A percentile compares a stretch with the other conserved stretches of the same genome.
phyloP scores from a whole-genome alignment of 2,888 invertebrate genomes.

The Drosophila ezoana region DNA sequence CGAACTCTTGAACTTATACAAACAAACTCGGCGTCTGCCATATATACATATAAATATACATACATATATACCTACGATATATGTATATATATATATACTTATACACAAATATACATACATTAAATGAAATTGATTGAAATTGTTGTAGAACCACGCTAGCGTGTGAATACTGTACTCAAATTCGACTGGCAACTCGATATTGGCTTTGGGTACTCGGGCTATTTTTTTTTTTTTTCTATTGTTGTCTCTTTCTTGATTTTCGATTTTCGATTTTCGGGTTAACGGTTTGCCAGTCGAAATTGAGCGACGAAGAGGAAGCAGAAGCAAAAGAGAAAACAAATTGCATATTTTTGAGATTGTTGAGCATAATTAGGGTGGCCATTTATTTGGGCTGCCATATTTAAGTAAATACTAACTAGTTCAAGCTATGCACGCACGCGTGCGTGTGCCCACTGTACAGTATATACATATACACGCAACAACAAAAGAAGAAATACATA shows the following conservation, averaged over 20 bases:
- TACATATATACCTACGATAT: constrained; percentile 33
- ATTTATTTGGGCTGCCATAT: constrained; percentile 26
- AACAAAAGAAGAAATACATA: too few species aligned
- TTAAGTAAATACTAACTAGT: constrained; percentile 7
- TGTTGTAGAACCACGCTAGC: constrained; percentile 20
- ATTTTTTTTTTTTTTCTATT: neutral
- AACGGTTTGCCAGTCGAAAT: constrained; percentile 63
- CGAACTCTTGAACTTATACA: constrained; percentile 28
- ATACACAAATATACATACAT: constrained; percentile 23
- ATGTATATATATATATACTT: constrained; percentile 33
- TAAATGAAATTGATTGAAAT: constrained; percentile 7
- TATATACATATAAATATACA: constrained; percentile 13
- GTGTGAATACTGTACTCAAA: constrained; percentile 13
- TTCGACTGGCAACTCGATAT: constrained; percentile 61
- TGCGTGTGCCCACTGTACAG: constrained; percentile 61
- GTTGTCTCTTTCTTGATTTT: neutral
- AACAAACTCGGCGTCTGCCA: constrained; percentile 26
- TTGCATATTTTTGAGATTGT: constrained; percentile 57
- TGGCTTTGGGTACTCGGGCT: constrained; percentile 20
- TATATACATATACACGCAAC: constrained; percentile 40
- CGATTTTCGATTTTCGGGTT: constrained; percentile 37
- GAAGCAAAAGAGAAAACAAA: constrained; percentile 13
- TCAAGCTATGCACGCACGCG: constrained; percentile 10
- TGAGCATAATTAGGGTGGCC: constrained; percentile 39
- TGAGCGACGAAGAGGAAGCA: constrained; percentile 1